Percentiles rank a stretch among this genome's conserved stretches.
phyloP scores from a whole-genome alignment of 2,797 vertebrate species.

The Ispidina picta region DNA sequence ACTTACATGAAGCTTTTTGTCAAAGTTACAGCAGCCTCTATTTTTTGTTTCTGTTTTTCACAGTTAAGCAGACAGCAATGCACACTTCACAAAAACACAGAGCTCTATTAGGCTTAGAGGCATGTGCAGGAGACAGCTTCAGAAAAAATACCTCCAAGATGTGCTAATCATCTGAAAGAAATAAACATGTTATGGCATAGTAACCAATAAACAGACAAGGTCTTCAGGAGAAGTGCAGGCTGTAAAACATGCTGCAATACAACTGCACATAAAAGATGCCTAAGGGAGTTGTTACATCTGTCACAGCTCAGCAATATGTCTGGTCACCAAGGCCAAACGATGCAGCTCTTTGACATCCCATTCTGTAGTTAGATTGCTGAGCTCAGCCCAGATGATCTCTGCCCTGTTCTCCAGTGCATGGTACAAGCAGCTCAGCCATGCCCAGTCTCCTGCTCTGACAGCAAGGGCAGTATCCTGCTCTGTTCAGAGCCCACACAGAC shows the following conservation, averaged over 20 bases:
- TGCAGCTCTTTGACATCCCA: background rate
- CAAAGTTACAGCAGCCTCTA: conserved; percentile 1
- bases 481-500: background rate
- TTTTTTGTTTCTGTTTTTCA: conserved; percentile 32
- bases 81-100: background rate
- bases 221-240: background rate
- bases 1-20: conserved; percentile 36
- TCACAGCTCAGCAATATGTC: background rate
- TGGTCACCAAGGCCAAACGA: background rate
- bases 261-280: background rate
- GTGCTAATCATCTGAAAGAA: background rate
- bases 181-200: background rate
- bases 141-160: conserved; percentile 1
- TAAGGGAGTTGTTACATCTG: background rate
- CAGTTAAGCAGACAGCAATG: conserved; percentile 27
- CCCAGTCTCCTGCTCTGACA: background rate
- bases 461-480: background rate
- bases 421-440: background rate
- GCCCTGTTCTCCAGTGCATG: background rate
- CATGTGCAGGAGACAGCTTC: conserved; percentile 7
- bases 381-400: background rate
- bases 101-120: conserved; percentile 17
- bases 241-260: background rate
- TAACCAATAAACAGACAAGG: background rate
- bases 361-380: background rate